phyloP scores from a whole-genome alignment of 2,888 invertebrate genomes.

The Muscina levida region DNA sequence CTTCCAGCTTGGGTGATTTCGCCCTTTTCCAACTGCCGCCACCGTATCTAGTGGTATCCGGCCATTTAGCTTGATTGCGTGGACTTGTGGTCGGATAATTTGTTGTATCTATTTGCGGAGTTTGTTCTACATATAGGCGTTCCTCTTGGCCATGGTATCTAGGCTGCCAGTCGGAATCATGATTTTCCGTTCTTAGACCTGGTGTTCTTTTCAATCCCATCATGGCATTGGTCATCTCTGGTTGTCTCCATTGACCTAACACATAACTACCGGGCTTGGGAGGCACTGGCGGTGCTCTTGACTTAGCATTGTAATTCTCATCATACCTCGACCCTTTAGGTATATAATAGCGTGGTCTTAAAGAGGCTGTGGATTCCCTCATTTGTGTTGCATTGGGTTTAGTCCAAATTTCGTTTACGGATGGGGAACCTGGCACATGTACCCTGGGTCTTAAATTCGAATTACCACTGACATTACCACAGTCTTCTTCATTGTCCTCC shows the following conservation, averaged over 20 bases:
- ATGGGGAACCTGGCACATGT: not conserved
- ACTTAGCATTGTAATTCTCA: not conserved
- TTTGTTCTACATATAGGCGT: not conserved
- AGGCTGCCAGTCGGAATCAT: not conserved
- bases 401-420: slow-evolving; percentile 34
- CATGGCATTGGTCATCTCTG: not conserved
- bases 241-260: not conserved
- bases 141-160: not conserved
- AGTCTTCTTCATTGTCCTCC: not conserved
- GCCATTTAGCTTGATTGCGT: not conserved
- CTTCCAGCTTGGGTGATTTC: not conserved
- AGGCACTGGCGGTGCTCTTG: not conserved
- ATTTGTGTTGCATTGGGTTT: slow-evolving; percentile 38
- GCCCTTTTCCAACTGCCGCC: not conserved
- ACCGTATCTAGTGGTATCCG: not conserved
- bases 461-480: not conserved
- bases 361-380: slow-evolving; percentile 25
- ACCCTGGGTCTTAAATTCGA: slow-evolving; percentile 3
- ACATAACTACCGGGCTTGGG: not conserved
- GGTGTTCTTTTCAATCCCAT: not conserved
- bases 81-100: not conserved
- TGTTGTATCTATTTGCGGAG: not conserved
- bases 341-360: slow-evolving; percentile 14
- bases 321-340: not conserved
- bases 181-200: not conserved